phyloP scores from a whole-genome alignment of 2,113 vertebrate genomes.

The Scartelaos histophorus region DNA sequence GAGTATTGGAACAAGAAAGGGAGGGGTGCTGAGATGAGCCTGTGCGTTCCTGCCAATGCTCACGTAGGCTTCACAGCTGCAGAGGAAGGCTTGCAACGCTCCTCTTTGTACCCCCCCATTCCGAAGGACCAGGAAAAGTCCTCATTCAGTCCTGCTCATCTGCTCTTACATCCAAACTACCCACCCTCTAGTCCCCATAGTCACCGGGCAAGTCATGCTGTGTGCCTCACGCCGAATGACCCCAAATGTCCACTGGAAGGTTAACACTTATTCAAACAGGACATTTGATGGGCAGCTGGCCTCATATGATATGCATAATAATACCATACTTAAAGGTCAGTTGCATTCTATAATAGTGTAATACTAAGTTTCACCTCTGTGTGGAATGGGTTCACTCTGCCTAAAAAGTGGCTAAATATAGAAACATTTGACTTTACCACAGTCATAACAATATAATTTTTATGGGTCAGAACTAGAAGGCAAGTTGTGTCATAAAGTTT shows the following conservation, averaged over 20 bases:
- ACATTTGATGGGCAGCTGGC: constrained; percentile 43
- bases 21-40: constrained; percentile 33
- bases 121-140: constrained; percentile 20
- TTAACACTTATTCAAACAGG: constrained; percentile 16
- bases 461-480: too few species aligned
- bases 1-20: constrained; percentile 30
- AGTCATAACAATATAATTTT: too few species aligned
- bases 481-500: too few species aligned
- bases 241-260: constrained; percentile 14
- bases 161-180: neutral
- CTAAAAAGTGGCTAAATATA: too few species aligned
- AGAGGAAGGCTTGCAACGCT: constrained; percentile 55
- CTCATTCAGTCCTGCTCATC: constrained; percentile 45
- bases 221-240: constrained; percentile 39
- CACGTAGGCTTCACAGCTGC: constrained; percentile 78
- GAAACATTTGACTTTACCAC: too few species aligned
- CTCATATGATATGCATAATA: constrained; percentile 13
- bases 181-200: constrained; percentile 13
- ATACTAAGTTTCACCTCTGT: neutral
- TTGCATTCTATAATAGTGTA: neutral
- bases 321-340: neutral
- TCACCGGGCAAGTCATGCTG: constrained; percentile 55
- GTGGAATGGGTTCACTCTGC: neutral
- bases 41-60: constrained; percentile 69
- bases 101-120: constrained; percentile 44